These are phyloP conservation scores for Rugalucina vietnamica DNA, from an alignment of 2,888 invertebrate species.

Conservation along the genomic window DNA sequence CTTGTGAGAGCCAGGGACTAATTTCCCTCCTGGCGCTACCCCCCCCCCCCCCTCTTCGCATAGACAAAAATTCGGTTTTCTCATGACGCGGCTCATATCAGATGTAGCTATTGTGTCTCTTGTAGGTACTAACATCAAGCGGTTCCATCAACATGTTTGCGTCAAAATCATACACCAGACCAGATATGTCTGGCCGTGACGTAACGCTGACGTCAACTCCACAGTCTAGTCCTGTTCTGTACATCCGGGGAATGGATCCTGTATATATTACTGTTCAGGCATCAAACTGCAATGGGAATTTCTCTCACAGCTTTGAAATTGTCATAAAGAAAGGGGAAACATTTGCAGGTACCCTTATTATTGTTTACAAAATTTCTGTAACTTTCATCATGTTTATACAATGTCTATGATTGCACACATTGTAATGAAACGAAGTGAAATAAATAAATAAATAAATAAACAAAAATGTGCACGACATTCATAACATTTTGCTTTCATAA, in stretches of 20 bases:
- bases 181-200: constrained; percentile 55
- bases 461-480: background rate
- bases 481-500: background rate
- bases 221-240: constrained; percentile 43
- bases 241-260: constrained; percentile 61
- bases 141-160: constrained; percentile 56
- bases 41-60: no score
- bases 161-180: constrained; percentile 52
- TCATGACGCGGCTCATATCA: no score
- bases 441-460: no score
- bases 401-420: no score
- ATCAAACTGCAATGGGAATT: constrained; percentile 52
- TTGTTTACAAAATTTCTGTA: background rate
- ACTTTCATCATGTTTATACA: background rate
- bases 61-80: no score
- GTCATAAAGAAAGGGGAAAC: constrained; percentile 43
- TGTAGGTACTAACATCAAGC: constrained; percentile 48
- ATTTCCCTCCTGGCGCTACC: no score
- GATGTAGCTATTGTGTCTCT: no score
- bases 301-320: constrained; percentile 54
- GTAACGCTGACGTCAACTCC: constrained; percentile 44
- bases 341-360: constrained; percentile 30
- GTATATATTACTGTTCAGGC: constrained; percentile 59
- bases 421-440: no score
- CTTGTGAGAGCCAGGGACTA: no score